Conservation (phyloP, 1,140 invertebrate genomes). For the Tachypleus tridentatus region DNA sequence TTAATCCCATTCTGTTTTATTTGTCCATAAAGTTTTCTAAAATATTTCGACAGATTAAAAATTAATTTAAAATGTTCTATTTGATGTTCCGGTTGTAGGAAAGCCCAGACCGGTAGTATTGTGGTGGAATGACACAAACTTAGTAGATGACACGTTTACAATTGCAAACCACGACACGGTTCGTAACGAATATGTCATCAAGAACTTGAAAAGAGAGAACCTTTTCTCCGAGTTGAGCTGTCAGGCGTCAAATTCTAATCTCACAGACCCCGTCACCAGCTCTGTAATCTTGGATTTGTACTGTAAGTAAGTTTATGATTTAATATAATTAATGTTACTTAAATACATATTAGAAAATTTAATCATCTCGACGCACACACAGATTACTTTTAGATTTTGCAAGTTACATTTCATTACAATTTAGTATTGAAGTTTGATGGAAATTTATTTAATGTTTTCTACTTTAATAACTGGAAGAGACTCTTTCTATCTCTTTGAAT, state of each 20-base stretch:
- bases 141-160: constrained; percentile 68
- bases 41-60: too few relatives aligned
- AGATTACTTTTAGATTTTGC: too few relatives aligned
- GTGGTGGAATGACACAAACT: constrained; percentile 67
- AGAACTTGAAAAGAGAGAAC: constrained; percentile 50
- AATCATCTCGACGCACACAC: too few relatives aligned
- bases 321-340: background rate
- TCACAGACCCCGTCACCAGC: constrained; percentile 42
- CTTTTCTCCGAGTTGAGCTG: constrained; percentile 55
- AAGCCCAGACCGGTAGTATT: constrained; percentile 60
- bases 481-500: too few relatives aligned
- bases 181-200: constrained; percentile 55
- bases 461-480: too few relatives aligned
- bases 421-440: too few relatives aligned
- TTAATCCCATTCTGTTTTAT: too few relatives aligned
- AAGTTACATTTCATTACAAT: too few relatives aligned
- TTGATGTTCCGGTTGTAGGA: constrained; percentile 39
- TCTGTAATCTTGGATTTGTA: constrained; percentile 78
- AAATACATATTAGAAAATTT: too few relatives aligned
- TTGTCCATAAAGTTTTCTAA: too few relatives aligned
- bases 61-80: too few relatives aligned
- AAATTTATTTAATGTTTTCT: too few relatives aligned
- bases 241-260: constrained; percentile 49
- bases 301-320: constrained; percentile 47
- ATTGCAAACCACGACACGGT: constrained; percentile 53